Evolutionary conservation across 2,113 vertebrate genomes (phyloP).

Genomic region (Gambusia affinis): DNA sequence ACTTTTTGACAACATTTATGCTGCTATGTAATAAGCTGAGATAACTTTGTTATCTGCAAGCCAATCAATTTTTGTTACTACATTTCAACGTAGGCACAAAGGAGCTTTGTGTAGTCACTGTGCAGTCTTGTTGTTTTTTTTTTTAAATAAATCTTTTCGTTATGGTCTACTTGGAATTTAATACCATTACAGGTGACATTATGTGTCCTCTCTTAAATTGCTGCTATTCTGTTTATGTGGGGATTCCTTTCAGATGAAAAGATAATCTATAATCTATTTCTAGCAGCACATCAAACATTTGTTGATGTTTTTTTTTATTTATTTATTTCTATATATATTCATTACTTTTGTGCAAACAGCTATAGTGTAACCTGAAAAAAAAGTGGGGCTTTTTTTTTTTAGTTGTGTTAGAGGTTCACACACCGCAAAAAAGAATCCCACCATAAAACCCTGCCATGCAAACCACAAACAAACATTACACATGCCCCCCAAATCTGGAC

Average conservation of each 20-base stretch:
- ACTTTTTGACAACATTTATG: background rate
- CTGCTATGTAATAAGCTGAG: background rate
- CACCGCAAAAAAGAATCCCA: background rate
- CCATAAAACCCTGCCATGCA: constrained; percentile 8
- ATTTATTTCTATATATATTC: no score
- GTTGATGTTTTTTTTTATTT: background rate
- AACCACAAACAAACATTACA: constrained; percentile 46
- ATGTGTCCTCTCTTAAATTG: no score
- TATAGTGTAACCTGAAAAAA: background rate
- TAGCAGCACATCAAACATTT: background rate
- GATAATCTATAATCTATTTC: background rate
- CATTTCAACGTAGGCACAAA: background rate
- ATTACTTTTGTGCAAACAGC: background rate
- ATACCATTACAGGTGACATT: background rate
- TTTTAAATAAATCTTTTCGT: background rate
- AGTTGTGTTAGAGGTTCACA: background rate
- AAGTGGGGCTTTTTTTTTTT: no score
- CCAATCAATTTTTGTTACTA: no score
- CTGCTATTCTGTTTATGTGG: background rate
- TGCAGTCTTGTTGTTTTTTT: background rate
- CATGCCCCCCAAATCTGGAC: constrained; percentile 19
- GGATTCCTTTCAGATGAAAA: background rate
- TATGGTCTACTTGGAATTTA: background rate
- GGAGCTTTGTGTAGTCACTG: background rate
- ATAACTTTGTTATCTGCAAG: no score